Evolutionary conservation across 2,113 vertebrate genomes (phyloP).

Genomic region (Anseranas semipalmata): DNA sequence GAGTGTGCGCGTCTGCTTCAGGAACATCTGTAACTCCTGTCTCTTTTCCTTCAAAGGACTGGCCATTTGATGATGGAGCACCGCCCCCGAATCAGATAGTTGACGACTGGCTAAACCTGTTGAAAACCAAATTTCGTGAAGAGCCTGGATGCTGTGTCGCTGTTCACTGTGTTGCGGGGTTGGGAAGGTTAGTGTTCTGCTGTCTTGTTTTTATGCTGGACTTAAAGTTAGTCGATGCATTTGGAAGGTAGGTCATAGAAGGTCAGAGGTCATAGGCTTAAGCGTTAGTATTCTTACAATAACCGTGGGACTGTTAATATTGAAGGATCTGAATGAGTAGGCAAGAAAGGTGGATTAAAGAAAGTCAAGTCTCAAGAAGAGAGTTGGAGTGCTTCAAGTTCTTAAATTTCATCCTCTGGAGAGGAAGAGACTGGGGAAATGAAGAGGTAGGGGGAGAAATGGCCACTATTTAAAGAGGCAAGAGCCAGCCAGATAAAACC

Average conservation of each 20-base stretch:
- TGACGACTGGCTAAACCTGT: conserved; percentile 95
- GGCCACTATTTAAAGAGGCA: not conserved
- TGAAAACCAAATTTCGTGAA: conserved; percentile 95
- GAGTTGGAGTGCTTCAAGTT: not conserved
- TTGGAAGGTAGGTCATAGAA: too few relatives aligned
- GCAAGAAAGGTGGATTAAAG: not conserved
- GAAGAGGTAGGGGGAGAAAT: not conserved
- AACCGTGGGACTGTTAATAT: not conserved
- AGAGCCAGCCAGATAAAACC: not conserved
- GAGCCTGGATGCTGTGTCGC: conserved; percentile 94
- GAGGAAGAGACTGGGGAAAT: not conserved
- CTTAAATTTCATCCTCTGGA: not conserved
- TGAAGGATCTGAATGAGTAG: not conserved
- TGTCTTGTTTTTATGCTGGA: too few relatives aligned
- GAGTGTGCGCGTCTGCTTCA: not conserved
- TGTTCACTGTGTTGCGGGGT: conserved; percentile 95
- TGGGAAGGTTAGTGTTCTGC: conserved; percentile 84
- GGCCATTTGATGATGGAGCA: conserved; percentile 97
- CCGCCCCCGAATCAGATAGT: conserved; percentile 95
- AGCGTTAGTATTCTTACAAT: not conserved
- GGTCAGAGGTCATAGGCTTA: too few relatives aligned
- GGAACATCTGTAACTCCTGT: not conserved
- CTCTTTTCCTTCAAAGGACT: conserved; percentile 81
- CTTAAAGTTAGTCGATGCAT: not conserved
- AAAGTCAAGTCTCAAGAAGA: not conserved